Conservation (phyloP, 2,888 invertebrate species). For the Heliconius aoede region DNA sequence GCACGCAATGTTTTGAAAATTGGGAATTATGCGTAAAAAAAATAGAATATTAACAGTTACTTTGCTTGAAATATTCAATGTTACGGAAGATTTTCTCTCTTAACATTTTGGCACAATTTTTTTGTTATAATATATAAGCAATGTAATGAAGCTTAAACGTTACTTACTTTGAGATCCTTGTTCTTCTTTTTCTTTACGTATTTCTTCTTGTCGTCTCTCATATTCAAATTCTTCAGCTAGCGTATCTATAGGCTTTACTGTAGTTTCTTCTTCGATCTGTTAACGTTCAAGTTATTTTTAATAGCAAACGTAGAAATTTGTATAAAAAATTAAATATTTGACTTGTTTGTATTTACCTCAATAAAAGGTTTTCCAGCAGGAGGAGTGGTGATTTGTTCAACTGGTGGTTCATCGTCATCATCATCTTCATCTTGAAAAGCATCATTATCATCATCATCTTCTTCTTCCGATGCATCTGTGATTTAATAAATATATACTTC, state of each 20-base stretch:
- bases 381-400: conserved; percentile 68
- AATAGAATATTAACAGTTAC: background rate
- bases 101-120: background rate
- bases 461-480: conserved; percentile 55
- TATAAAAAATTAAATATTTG: too few species aligned
- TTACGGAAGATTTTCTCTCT: background rate
- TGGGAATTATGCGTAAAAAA: too few species aligned
- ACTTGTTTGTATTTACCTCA: conserved; percentile 64
- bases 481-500: conserved; percentile 1
- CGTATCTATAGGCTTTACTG: conserved; percentile 68
- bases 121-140: conserved; percentile 2
- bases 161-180: conserved; percentile 70
- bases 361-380: conserved; percentile 72
- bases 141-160: background rate
- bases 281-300: background rate
- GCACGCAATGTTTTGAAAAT: too few species aligned
- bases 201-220: conserved; percentile 71
- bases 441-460: conserved; percentile 63
- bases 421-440: conserved; percentile 57
- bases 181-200: conserved; percentile 66
- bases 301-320: background rate
- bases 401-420: conserved; percentile 61
- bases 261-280: conserved; percentile 69
- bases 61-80: background rate
- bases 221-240: conserved; percentile 77